These are phyloP conservation scores for Hydra vulgaris DNA, from an alignment of 30 jellyfish, hydroid and myxozoan species.

Conservation along the genomic window DNA sequence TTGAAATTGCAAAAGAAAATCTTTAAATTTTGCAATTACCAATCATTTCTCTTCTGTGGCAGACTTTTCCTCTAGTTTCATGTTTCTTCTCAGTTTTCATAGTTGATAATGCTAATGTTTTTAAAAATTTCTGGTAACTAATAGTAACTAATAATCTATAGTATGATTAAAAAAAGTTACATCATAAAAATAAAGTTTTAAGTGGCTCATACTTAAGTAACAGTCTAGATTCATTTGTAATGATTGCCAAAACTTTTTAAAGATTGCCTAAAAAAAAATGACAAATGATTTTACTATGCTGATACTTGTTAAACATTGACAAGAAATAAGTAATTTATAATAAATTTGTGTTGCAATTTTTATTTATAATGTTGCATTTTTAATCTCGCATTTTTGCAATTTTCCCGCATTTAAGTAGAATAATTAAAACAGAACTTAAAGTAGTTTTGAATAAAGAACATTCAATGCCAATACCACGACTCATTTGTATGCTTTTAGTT, in stretches of 20 bases:
- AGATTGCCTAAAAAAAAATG: neutral
- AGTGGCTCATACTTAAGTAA: neutral
- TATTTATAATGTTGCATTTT: too few relatives aligned
- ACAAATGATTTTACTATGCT: too few relatives aligned
- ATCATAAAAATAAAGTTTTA: neutral
- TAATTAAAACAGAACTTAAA: too few relatives aligned
- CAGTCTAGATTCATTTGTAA: neutral
- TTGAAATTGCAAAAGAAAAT: too few relatives aligned
- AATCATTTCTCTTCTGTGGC: neutral
- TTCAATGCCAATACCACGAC: too few relatives aligned
- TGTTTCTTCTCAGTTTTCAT: neutral
- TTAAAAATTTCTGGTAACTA: neutral
- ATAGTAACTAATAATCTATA: neutral
- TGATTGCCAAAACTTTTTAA: neutral
- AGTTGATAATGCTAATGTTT: neutral
- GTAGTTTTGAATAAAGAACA: too few relatives aligned
- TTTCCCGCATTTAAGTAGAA: too few relatives aligned
- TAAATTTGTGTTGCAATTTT: too few relatives aligned
- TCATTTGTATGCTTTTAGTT: too few relatives aligned
- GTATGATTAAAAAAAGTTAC: neutral
- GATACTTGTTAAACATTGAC: neutral
- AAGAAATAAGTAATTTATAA: too few relatives aligned
- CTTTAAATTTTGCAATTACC: neutral
- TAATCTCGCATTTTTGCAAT: too few relatives aligned
- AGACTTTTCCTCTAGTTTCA: neutral